phyloP scores from a whole-genome alignment of 2,888 invertebrate genomes.

The Caenorhabditis japonica region DNA sequence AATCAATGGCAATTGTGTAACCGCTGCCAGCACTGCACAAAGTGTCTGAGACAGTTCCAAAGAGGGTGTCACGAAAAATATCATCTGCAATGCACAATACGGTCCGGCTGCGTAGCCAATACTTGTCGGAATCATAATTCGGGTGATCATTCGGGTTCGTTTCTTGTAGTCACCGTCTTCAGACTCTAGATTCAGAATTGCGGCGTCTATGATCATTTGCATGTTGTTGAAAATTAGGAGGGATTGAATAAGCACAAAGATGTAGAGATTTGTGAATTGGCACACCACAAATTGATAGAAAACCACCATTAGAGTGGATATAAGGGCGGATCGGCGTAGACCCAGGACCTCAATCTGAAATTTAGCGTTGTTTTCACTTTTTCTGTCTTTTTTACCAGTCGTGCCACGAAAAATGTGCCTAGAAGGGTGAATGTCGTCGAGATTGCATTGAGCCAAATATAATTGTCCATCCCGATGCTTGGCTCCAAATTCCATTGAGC shows the following conservation, averaged over 20 bases:
- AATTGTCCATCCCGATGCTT: slow-evolving; percentile 54
- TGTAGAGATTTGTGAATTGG: slow-evolving; percentile 47
- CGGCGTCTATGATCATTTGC: slow-evolving; percentile 68
- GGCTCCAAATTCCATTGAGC: slow-evolving; percentile 69
- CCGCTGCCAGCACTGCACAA: slow-evolving; percentile 58
- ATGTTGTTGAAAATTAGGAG: slow-evolving; percentile 66
- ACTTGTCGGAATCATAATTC: slow-evolving; percentile 69
- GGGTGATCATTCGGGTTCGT: slow-evolving; percentile 64
- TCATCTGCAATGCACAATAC: slow-evolving; percentile 66
- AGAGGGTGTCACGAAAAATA: slow-evolving; percentile 62
- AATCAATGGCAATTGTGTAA: slow-evolving; percentile 61
- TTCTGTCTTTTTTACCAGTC: slow-evolving; percentile 52
- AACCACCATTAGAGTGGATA: slow-evolving; percentile 25
- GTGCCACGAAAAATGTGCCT: slow-evolving; percentile 69
- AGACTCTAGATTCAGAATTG: slow-evolving; percentile 61
- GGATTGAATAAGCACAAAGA: slow-evolving; percentile 57
- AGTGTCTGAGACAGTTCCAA: slow-evolving; percentile 59
- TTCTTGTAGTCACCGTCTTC: slow-evolving; percentile 69
- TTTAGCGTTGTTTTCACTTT: not conserved
- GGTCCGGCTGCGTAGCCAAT: slow-evolving; percentile 71
- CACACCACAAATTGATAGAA: slow-evolving; percentile 50
- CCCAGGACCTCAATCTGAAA: slow-evolving; percentile 67
- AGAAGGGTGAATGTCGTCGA: slow-evolving; percentile 61
- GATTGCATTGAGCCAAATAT: slow-evolving; percentile 64
- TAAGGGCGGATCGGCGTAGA: slow-evolving; percentile 56